phyloP scores from a whole-genome alignment of 1,140 invertebrate species.

The Papilio xuthus region DNA sequence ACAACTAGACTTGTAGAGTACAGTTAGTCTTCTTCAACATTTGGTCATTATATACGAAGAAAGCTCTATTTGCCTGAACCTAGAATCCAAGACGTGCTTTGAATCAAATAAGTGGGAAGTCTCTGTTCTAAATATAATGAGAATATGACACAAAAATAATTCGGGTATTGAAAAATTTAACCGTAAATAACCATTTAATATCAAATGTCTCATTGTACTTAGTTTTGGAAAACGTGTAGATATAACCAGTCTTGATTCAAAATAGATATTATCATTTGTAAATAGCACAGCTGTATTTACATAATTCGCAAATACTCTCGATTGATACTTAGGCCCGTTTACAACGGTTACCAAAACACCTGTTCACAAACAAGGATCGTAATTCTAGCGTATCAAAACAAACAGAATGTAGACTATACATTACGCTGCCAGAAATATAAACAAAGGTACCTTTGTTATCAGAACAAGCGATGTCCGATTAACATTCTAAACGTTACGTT shows the following conservation, averaged over 20 bases:
- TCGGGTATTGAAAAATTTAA: too few relatives aligned
- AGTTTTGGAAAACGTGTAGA: background rate
- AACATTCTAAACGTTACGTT: constrained; percentile 58
- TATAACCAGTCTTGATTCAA: background rate
- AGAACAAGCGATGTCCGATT: constrained; percentile 56
- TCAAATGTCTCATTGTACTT: too few relatives aligned
- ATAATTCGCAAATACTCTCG: constrained; percentile 1
- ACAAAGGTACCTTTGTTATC: constrained; percentile 61
- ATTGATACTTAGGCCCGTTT: background rate
- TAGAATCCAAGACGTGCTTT: too few relatives aligned
- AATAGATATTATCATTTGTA: constrained; percentile 17
- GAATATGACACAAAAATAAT: background rate
- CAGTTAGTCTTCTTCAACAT: too few relatives aligned
- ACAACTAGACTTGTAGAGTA: background rate
- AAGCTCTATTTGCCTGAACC: too few relatives aligned
- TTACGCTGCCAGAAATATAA: constrained; percentile 42
- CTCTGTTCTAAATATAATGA: background rate
- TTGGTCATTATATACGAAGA: too few relatives aligned
- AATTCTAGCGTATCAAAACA: constrained; percentile 35
- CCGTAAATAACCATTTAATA: too few relatives aligned
- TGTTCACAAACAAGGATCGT: constrained; percentile 40
- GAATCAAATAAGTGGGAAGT: background rate
- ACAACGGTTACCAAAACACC: constrained; percentile 7
- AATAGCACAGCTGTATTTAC: constrained; percentile 6
- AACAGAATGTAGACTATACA: constrained; percentile 23